Conservation (phyloP, 2,113 vertebrate genomes). For the Notiomystis cincta region DNA sequence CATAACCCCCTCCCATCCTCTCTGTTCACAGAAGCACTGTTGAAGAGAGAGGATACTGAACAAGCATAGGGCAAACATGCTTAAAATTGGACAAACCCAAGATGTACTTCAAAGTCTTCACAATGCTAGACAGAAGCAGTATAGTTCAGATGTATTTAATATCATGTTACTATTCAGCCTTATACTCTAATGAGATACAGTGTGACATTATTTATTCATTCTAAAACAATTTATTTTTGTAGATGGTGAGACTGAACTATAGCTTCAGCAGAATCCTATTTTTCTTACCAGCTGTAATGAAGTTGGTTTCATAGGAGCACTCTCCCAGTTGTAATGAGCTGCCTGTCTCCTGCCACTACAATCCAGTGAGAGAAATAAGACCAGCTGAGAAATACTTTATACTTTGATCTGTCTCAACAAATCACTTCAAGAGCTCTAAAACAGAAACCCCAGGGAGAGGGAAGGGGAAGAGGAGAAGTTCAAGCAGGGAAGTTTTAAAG, state of each 20-base stretch:
- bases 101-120: background rate
- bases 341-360: constrained; percentile 25
- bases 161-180: background rate
- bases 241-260: background rate
- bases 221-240: constrained; percentile 2
- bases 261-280: background rate
- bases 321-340: background rate
- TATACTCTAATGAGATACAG: background rate
- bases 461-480: background rate
- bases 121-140: background rate
- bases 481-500: constrained; percentile 31
- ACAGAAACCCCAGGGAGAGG: constrained; percentile 11
- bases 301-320: background rate
- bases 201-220: constrained; percentile 27
- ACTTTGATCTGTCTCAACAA: constrained; percentile 63
- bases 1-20: background rate
- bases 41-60: background rate
- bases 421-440: constrained; percentile 55
- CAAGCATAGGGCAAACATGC: background rate
- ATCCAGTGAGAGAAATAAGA: constrained; percentile 38
- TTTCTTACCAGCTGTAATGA: constrained; percentile 11
- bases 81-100: background rate
- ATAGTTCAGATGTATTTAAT: background rate
- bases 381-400: constrained; percentile 38
- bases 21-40: background rate